Evolutionary conservation across 1,140 invertebrate genomes (phyloP).

Genomic region (Eriocheir sinensis): DNA sequence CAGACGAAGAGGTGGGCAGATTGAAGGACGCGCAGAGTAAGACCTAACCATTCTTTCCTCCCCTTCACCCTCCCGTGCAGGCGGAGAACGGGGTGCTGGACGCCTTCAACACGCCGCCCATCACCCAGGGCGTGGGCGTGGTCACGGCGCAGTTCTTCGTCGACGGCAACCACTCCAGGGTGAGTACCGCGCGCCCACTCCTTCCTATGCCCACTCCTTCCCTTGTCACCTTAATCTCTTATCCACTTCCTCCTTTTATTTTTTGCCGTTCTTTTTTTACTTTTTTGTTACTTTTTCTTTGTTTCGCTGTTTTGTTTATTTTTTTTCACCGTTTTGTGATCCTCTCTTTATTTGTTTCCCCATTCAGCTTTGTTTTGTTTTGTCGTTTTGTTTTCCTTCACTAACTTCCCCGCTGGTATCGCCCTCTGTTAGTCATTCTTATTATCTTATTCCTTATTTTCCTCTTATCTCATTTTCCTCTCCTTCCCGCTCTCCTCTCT

Average conservation of each 20-base stretch:
- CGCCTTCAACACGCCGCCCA: conserved; percentile 91
- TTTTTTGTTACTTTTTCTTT: neutral
- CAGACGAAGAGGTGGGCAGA: too few relatives aligned
- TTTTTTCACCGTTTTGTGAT: neutral
- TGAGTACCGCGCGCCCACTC: conserved; percentile 81
- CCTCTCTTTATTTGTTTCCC: too few relatives aligned
- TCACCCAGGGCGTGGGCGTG: conserved; percentile 88
- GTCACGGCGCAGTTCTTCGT: conserved; percentile 92
- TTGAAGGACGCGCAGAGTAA: too few relatives aligned
- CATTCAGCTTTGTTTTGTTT: neutral
- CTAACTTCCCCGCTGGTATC: too few relatives aligned
- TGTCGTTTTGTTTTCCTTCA: too few relatives aligned
- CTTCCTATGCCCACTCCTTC: neutral
- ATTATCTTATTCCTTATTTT: too few relatives aligned
- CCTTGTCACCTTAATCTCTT: neutral
- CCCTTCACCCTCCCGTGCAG: conserved; percentile 79
- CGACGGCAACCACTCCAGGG: conserved; percentile 93
- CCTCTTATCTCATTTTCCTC: too few relatives aligned
- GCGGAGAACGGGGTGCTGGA: conserved; percentile 87
- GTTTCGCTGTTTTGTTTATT: too few relatives aligned
- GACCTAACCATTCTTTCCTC: too few relatives aligned
- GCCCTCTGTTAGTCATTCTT: too few relatives aligned
- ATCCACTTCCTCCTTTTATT: neutral
- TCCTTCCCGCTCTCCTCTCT: too few relatives aligned
- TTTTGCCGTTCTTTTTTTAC: neutral